Evolutionary conservation across 2,797 vertebrate species (phyloP), one percentile per base, ranked within the genome.

Genomic region (Diglossa cyanea): DNA sequence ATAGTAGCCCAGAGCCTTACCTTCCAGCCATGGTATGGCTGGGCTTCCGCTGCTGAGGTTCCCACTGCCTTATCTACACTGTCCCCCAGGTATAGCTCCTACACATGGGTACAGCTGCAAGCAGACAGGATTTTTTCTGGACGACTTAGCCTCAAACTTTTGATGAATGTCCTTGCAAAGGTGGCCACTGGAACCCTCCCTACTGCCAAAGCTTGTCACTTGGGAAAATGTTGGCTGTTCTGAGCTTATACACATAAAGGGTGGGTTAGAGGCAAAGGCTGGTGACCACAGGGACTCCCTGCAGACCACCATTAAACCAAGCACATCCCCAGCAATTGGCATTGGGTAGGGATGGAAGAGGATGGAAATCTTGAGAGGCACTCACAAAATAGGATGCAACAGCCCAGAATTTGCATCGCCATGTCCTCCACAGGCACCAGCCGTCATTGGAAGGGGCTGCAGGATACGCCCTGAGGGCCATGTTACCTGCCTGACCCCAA

Each of bases 261-360:
- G 7, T 2, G 4, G 0, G 0, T 61, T 35, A 61, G 39, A 81
- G 45, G 20, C 0, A 7, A 78, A 65, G 1, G 2, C 57, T 62
- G 45, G 28, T 17, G 37, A 68, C 21, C 65, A 71, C 0, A 1
- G 44, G 40, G 39, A 16, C 35, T 40, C 44, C 40, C 21, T 24
- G 54, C 33, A 87, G 66, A 66, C 21, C 62, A 63, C 37, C 18
- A 5, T n/a, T 77, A 85, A 91, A 71, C 18, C 31, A n/a, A 77
- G 35, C 23, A 40, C 0, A 0, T n/a, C 55, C 30, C 44, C 40
- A 66, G 20, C 0, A 2, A 45, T 4, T 0, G 0, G 50, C 0
- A 1, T 28, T 71, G 39, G 13, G 6, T 77, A 31, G 35, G 45
- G 23, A 62, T 0, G 1, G 58, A 45, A 86, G 44, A 48, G 17